A percentile compares a stretch with the other conserved stretches of the same genome.
phyloP scores from a whole-genome alignment of 2,797 vertebrate genomes.

The Synaphobranchus kaupii region DNA sequence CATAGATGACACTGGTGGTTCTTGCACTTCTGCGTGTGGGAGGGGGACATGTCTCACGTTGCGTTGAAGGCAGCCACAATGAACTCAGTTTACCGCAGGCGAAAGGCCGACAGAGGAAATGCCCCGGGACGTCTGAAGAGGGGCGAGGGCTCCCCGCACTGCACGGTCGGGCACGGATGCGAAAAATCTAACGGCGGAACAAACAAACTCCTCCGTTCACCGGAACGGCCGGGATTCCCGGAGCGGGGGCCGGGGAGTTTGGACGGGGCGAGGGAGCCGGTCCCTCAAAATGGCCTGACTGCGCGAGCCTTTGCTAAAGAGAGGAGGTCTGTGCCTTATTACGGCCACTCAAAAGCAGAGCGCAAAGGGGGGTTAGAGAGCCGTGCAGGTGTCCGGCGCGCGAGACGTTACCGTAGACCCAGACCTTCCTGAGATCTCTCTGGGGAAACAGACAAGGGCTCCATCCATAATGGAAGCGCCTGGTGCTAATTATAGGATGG shows the following conservation, averaged over 20 bases:
- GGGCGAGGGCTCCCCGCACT: constrained; percentile 6
- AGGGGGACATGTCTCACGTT: neutral
- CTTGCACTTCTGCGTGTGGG: neutral
- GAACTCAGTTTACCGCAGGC: neutral
- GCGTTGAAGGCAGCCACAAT: neutral
- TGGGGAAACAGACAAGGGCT: neutral
- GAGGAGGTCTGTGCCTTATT: neutral
- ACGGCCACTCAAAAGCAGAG: neutral
- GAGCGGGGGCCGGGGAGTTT: no score
- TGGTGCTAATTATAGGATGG: constrained; percentile 11
- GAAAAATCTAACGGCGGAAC: constrained; percentile 1
- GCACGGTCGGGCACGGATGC: constrained; percentile 6
- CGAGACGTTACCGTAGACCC: neutral
- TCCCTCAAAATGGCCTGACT: neutral
- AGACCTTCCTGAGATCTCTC: neutral
- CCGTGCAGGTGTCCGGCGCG: neutral
- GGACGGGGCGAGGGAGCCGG: neutral
- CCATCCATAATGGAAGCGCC: neutral
- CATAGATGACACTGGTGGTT: neutral
- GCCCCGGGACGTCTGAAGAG: neutral
- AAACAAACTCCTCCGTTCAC: neutral
- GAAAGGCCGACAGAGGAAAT: constrained; percentile 13
- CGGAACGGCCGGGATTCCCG: no score
- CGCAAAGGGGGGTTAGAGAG: neutral
- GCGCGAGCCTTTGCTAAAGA: neutral